Conservation (phyloP, 2,888 invertebrate genomes). For the Apodemia duryi region DNA sequence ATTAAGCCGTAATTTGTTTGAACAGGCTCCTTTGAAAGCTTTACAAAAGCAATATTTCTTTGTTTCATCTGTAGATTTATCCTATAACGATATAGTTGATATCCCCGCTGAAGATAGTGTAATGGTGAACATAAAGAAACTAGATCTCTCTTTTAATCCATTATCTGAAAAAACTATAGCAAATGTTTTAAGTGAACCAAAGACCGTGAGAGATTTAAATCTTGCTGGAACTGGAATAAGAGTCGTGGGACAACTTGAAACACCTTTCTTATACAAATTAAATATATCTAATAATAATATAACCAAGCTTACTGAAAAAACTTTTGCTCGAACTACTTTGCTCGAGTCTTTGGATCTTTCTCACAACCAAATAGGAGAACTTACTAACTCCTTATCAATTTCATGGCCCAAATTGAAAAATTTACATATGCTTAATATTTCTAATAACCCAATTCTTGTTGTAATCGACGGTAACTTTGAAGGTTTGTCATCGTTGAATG, state of each 20-base stretch:
- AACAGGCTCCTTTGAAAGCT: constrained; percentile 87
- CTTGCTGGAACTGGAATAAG: constrained; percentile 89
- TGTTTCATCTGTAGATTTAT: constrained; percentile 87
- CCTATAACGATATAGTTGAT: constrained; percentile 86
- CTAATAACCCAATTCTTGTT: constrained; percentile 88
- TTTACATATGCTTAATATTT: constrained; percentile 87
- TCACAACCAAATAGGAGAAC: constrained; percentile 81
- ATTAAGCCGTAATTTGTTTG: constrained; percentile 87
- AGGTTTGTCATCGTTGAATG: constrained; percentile 82
- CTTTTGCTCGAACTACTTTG: constrained; percentile 88
- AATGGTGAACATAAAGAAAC: constrained; percentile 91
- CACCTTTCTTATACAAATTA: constrained; percentile 88
- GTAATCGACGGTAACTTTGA: constrained; percentile 89
- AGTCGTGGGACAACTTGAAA: constrained; percentile 84
- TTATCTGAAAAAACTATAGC: constrained; percentile 85
- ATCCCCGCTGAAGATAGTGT: constrained; percentile 92
- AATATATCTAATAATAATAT: constrained; percentile 90
- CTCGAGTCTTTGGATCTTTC: constrained; percentile 89
- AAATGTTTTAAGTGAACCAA: constrained; percentile 91
- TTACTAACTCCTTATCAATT: constrained; percentile 80
- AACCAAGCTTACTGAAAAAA: constrained; percentile 80
- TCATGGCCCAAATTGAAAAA: constrained; percentile 85
- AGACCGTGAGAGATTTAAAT: constrained; percentile 90
- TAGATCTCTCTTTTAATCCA: constrained; percentile 93
- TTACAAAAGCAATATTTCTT: constrained; percentile 92